Evolutionary conservation across 2,797 vertebrate species (phyloP).

Genomic region (Halcyon leucocephala): DNA sequence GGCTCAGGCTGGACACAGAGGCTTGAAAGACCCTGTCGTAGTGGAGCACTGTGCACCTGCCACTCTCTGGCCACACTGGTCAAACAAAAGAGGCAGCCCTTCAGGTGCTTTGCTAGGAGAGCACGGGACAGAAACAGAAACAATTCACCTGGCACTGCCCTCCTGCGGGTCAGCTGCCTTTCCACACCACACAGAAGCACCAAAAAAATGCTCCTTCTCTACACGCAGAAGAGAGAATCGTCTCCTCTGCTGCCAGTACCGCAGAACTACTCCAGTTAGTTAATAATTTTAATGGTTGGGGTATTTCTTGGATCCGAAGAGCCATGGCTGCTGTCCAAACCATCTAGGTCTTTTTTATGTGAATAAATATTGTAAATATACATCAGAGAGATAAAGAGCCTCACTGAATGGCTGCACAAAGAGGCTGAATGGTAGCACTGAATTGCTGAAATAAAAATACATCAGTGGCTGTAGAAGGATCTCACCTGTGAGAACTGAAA

Average conservation of each 20-base stretch:
- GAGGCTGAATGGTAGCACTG: background rate
- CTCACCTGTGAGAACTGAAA: background rate
- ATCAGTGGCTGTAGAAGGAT: background rate
- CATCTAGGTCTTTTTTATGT: background rate
- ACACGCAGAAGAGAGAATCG: fast-evolving
- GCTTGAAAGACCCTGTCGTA: background rate
- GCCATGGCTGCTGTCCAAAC: background rate
- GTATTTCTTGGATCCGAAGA: background rate
- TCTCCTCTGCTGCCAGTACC: background rate
- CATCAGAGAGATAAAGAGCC: background rate
- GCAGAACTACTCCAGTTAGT: background rate
- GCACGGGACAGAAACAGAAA: background rate
- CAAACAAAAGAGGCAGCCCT: background rate
- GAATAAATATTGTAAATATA: background rate
- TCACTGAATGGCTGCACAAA: background rate
- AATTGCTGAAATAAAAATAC: background rate
- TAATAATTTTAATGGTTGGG: background rate
- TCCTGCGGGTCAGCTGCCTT: background rate
- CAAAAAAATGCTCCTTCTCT: background rate
- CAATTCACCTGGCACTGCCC: background rate
- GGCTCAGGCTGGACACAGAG: background rate
- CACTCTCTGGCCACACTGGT: background rate
- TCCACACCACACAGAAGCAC: background rate
- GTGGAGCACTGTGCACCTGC: background rate
- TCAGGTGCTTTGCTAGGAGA: background rate